Base-by-base conservation (phyloP, 2,113 vertebrate genomes). In the Sisor rabdophorus region DNA sequence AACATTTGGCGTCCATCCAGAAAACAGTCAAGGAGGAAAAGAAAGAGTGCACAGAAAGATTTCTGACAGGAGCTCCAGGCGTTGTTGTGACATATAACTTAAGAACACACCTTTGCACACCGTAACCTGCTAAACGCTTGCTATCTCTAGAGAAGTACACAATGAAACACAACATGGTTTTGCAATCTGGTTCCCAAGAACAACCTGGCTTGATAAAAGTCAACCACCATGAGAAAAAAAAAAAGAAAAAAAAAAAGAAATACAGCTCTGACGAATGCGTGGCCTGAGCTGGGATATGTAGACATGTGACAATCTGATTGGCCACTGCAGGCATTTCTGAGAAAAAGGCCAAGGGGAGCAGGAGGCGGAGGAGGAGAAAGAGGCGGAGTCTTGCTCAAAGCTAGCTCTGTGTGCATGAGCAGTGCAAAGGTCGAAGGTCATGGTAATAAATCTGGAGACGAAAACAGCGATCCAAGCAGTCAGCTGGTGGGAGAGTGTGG, bases 401-500 rank as follows among this genome's bases (percentile, higher is more conserved):
- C 47, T 47, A 40, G 32, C 71, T 60, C 59, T 53, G 72, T 63
- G 65, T 63, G 63, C 63, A 76, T 70, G 63, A 32, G 26, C 64
- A 7, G 59, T n/a, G 12, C 44, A 63, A 76, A 72, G 84, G 78
- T 75, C 55, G 76, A 67, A 75, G 76, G 40, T 79, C 80, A 71
- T 22, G 59, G 47, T 47, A 48, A 76, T 79, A 81, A 72, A 81
- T 79, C 36, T 72, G 53, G 53, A 75, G 60, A 68, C 22, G 64
- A 78, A 54, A 67, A 44, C 79, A 72, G 77, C 79, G 84, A 83
- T 84, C 88, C 82, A 79, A 36, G 47, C 59, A 86, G 84, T 89
- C 88, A 87, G 84, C 86, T 85, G 87, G 88, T 72, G 60, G 0
- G 17, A 0, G 63, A 80, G 85, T 86, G 85, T 86, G 85, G 86